Conservation (phyloP, 2,888 invertebrate species). For the Limnephilus lunatus region DNA sequence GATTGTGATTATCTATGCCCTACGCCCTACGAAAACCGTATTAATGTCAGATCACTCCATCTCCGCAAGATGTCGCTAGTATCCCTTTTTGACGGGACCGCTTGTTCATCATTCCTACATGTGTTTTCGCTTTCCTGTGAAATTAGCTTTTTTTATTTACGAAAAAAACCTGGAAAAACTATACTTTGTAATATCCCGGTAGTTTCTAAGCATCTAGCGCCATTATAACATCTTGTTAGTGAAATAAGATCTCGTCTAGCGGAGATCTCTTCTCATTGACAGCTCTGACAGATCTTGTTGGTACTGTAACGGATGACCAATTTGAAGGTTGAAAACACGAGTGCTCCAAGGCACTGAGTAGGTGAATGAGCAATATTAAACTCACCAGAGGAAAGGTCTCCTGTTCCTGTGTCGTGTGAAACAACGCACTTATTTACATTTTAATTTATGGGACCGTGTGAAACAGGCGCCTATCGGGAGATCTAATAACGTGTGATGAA, state of each 20-base stretch:
- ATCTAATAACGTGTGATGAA: slow-evolving; percentile 13
- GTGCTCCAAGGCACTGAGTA: slow-evolving; percentile 38
- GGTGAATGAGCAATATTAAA: neutral
- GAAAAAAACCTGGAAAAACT: neutral
- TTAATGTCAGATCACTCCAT: too few relatives aligned
- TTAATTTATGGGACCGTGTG: slow-evolving; percentile 22
- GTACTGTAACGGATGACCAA: slow-evolving; percentile 41
- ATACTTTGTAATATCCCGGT: neutral
- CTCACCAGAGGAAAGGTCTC: slow-evolving; percentile 43
- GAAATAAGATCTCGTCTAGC: slow-evolving; percentile 4
- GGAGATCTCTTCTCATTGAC: slow-evolving; percentile 8
- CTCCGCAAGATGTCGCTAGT: too few relatives aligned
- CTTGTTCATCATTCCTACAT: too few relatives aligned
- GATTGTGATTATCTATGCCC: too few relatives aligned
- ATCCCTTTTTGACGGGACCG: too few relatives aligned
- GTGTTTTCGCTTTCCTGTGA: too few relatives aligned
- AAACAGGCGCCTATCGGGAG: slow-evolving; percentile 20
- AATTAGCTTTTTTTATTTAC: too few relatives aligned
- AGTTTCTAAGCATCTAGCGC: neutral
- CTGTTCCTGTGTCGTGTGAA: slow-evolving; percentile 51
- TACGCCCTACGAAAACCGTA: too few relatives aligned
- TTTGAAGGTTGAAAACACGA: slow-evolving; percentile 34
- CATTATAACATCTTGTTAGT: neutral
- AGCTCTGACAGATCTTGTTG: slow-evolving; percentile 32
- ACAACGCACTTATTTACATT: neutral